phyloP scores from a whole-genome alignment of 2,113 vertebrate genomes.

The Phylloscopus whistleri region DNA sequence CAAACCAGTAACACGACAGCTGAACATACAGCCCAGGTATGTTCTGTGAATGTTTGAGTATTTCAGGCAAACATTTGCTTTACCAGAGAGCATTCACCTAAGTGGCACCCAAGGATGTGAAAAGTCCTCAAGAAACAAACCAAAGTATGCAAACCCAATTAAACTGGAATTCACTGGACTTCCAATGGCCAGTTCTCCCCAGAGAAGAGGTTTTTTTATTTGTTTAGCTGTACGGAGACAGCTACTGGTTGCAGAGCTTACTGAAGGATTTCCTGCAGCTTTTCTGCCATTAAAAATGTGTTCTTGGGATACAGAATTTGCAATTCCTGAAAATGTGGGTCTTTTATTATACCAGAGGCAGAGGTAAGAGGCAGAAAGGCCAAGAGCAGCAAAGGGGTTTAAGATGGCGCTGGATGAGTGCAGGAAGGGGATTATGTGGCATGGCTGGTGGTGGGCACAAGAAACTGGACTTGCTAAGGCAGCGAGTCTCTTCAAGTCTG shows the following conservation, averaged over 20 bases:
- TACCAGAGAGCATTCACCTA: neutral
- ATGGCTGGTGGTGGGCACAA: neutral
- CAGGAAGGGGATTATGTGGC: neutral
- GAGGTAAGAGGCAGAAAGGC: neutral
- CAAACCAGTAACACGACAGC: neutral
- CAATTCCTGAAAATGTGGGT: neutral
- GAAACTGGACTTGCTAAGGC: neutral
- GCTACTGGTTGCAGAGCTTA: neutral
- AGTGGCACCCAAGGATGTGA: neutral
- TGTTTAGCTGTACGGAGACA: neutral
- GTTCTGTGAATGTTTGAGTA: neutral
- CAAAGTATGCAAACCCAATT: neutral
- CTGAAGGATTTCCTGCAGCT: neutral
- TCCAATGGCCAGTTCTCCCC: neutral
- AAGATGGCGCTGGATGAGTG: neutral
- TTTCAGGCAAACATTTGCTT: slow-evolving; percentile 6
- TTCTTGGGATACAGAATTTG: neutral
- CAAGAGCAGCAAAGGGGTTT: neutral
- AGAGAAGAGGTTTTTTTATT: neutral
- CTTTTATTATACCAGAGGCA: neutral
- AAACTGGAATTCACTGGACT: neutral
- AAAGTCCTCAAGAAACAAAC: slow-evolving; percentile 37
- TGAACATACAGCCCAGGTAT: neutral
- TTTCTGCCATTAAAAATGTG: neutral
- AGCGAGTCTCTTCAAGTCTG: neutral